phyloP scores from a whole-genome alignment of 2,113 vertebrate species.

The Gulo gulo region DNA sequence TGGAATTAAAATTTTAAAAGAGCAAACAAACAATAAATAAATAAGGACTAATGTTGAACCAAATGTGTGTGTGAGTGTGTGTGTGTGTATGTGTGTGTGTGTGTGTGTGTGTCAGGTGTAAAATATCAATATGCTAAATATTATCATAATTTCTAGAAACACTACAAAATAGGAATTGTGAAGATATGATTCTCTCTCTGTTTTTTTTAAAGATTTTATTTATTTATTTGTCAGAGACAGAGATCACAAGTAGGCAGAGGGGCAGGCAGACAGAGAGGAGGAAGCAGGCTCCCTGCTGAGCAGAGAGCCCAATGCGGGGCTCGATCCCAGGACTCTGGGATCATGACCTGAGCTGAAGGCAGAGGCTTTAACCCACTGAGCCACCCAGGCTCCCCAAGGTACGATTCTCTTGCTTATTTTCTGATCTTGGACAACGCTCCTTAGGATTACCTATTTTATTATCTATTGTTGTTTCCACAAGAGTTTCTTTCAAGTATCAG shows the following conservation, averaged over 20 bases:
- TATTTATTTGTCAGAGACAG: no score
- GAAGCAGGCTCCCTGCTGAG: no score
- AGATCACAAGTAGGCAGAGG: no score
- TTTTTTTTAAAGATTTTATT: no score
- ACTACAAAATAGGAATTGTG: constrained; percentile 57
- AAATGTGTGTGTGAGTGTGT: not conserved
- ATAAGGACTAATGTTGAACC: not conserved
- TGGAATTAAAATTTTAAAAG: not conserved
- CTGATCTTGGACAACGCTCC: not conserved
- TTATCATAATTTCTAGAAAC: constrained; percentile 70
- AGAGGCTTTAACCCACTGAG: no score
- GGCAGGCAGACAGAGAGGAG: no score
- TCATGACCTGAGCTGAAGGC: no score
- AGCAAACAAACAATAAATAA: not conserved
- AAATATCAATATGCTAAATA: constrained; percentile 74
- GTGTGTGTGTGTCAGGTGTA: constrained; percentile 24
- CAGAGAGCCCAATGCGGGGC: no score
- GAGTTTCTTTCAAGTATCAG: not conserved
- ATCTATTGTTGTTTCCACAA: not conserved
- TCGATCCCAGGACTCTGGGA: no score
- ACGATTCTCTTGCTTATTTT: constrained; percentile 44
- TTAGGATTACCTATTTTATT: constrained; percentile 34
- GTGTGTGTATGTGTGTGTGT: not conserved
- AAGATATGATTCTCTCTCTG: constrained; percentile 42
- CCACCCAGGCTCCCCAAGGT: no score